Base-by-base conservation (phyloP, 2,113 vertebrate species). In the Thunnus maccoyii region DNA sequence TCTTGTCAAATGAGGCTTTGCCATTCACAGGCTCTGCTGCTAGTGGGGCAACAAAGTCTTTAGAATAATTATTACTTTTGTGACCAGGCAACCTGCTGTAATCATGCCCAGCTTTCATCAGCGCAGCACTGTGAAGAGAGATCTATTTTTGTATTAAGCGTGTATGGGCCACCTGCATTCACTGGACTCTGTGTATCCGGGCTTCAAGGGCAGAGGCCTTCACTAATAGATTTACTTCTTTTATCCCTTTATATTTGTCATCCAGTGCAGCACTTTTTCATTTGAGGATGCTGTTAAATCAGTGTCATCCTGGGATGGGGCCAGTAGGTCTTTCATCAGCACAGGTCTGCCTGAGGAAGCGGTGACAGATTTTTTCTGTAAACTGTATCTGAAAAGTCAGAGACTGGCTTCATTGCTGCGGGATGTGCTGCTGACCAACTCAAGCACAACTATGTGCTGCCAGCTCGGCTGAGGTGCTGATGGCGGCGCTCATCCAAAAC, bases 231-330 rank as follows among this genome's bases (percentile, higher is more conserved):
- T 72, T 72, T 72, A 76, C 66, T 67, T 72, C 50, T 75, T 13
- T 67, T 57, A 64, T 54, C 60, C 66, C 7, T 56, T 81, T 82
- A 41, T 67, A 52, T 87, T 73, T 77, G 52, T 77, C 57, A 69
- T 87, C 68, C 20, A 65, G 13, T 60, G 36, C 55, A 48, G n/a
- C 47, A 41, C 68, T 61, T 74, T 64, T 69, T 69, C 68, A 78
- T 85, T 69, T 47, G 44, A 81, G 68, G 22, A 30, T 58, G 66
- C 66, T 67, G 11, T 73, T 81, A 70, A 83, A 63, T 81, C 58
- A 61, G 57, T 56, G 64, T 81, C 72, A 70, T 70, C 58, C 32
- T 46, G 17, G 68, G 72, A 58, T 0, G 5, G 47, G 55, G 54
- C 50, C 22, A 48, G 18, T 3, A 36, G 52, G 55, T 51, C 54